Conservation (phyloP, 2,888 invertebrate species). For the Zaprionus lineosus region DNA sequence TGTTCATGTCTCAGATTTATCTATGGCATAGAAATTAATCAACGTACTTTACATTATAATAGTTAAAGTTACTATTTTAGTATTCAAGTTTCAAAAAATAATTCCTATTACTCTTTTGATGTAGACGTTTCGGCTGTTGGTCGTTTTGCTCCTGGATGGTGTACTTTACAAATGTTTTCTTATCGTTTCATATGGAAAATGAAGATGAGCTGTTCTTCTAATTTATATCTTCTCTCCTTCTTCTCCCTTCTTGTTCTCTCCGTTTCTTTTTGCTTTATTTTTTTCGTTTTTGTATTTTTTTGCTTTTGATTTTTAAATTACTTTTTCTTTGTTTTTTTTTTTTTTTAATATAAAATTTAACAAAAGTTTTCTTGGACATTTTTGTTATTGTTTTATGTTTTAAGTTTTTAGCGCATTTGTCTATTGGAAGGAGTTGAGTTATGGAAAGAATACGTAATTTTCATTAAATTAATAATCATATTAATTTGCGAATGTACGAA, state of each 20-base stretch:
- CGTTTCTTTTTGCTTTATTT: neutral
- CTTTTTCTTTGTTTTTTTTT: constrained; percentile 17
- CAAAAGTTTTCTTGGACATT: no score
- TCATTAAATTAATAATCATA: no score
- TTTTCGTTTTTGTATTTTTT: neutral
- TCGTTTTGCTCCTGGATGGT: constrained; percentile 65
- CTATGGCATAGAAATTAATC: constrained; percentile 45
- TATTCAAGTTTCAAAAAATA: constrained; percentile 52
- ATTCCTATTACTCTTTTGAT: constrained; percentile 39
- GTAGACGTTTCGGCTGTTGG: constrained; percentile 62
- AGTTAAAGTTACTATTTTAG: neutral
- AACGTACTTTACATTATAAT: constrained; percentile 21
- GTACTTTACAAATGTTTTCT: constrained; percentile 49
- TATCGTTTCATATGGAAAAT: no score
- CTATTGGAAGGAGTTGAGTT: constrained; percentile 65
- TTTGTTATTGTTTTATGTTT: constrained; percentile 5
- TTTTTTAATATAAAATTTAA: constrained; percentile 5
- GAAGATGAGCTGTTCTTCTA: no score
- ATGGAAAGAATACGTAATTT: no score
- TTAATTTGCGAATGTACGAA: no score
- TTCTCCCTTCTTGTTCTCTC: no score
- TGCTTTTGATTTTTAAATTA: no score
- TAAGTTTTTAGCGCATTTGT: constrained; percentile 46
- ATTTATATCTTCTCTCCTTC: no score
- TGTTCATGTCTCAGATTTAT: constrained; percentile 26